Base-by-base conservation (phyloP, 2,888 invertebrate species). In the Odontomyia ornata region DNA sequence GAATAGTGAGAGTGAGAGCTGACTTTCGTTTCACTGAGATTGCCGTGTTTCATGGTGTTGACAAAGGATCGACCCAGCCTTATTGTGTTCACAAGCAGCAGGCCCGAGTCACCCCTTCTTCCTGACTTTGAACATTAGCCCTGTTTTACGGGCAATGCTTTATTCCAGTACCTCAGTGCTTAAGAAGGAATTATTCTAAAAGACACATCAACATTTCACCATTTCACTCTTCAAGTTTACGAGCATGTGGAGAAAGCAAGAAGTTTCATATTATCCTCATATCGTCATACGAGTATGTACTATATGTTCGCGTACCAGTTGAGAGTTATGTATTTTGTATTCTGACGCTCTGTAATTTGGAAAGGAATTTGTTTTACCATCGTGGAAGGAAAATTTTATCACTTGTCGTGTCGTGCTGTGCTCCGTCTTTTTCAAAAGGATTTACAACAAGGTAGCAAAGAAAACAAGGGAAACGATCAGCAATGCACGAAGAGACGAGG, bases 291-390 rank as follows among this genome's bases (percentile, higher is more conserved):
- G 21, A 7, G 5, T 56, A 18, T n/a, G 18, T 56, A n/a, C 15
- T 7, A 64, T 64, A n/a, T n/a, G n/a, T n/a, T n/a, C 9, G 13
- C 13, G n/a, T 15, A 28, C 13, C 2, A 25, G 60, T 25, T 25
- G 27, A 28, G n/a, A 62, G 28, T 62, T 15, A 13, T 52, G 52
- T 36, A 43, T 65, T 64, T 43, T 11, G 43, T 43, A 28, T 30
- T 4, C 64, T 11, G 21, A 18, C 65, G 21, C n/a, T 64, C 30
- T 43, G 65, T 65, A 65, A 65, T 65, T 65, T 65, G 30, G 65
- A 65, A 28, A 65, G 21, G 65, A 65, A 65, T 65, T 65, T 65
- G 65, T 65, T 65, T n/a, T 30, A n/a, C 23, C 43, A 43, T 21
- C 36, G 36, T 43, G n/a, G 65, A 60, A 25, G 60, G 52, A 2